These are phyloP conservation scores for Mythimna albipuncta DNA, from an alignment of 2,888 invertebrate species.

Conservation along the genomic window DNA sequence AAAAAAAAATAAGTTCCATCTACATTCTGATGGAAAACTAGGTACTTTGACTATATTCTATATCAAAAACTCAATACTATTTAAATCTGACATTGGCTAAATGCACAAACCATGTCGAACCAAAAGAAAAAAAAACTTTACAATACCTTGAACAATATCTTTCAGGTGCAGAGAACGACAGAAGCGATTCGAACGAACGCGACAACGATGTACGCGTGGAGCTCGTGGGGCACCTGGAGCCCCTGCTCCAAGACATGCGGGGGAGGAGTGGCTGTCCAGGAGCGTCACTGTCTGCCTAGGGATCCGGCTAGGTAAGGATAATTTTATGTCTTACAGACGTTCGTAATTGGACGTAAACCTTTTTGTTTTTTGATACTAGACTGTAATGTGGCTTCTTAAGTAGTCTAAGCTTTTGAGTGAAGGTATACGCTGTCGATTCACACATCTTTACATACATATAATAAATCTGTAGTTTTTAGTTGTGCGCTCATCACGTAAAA, in stretches of 20 bases:
- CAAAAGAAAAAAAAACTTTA: neutral
- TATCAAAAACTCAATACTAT: too few relatives aligned
- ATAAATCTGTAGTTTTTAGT: too few relatives aligned
- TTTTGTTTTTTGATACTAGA: too few relatives aligned
- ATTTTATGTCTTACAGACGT: neutral
- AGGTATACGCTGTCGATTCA: neutral
- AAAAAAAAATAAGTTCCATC: too few relatives aligned
- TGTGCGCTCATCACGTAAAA: too few relatives aligned
- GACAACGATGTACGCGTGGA: slow-evolving; percentile 91
- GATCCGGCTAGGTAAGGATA: slow-evolving; percentile 85
- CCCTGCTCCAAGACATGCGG: slow-evolving; percentile 94
- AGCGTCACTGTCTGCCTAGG: slow-evolving; percentile 92
- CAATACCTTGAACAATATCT: neutral
- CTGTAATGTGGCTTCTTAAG: too few relatives aligned
- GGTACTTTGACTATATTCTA: too few relatives aligned
- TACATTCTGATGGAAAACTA: too few relatives aligned
- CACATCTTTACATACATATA: neutral
- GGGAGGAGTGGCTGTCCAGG: slow-evolving; percentile 93
- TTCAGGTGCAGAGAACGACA: slow-evolving; percentile 77
- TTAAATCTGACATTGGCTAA: too few relatives aligned
- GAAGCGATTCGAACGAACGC: slow-evolving; percentile 78
- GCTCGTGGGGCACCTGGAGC: slow-evolving; percentile 94
- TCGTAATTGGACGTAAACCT: neutral
- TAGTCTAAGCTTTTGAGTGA: too few relatives aligned
- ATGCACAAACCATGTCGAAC: too few relatives aligned